Conservation (phyloP, 2,888 invertebrate species). For the Meliscaeva auricollis region DNA sequence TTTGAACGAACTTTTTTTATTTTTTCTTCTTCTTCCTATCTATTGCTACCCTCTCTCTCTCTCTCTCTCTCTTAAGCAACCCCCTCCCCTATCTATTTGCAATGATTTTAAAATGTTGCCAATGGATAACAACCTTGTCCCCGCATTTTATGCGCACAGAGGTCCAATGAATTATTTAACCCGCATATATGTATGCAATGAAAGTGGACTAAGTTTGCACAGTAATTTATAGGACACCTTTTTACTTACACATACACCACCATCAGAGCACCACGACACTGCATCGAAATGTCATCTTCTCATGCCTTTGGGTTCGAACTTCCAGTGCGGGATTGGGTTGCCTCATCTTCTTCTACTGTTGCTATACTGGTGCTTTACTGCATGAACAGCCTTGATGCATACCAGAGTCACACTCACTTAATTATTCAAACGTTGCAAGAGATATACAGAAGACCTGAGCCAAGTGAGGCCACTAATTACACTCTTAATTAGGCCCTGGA, state of each 20-base stretch:
- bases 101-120: constrained; percentile 33
- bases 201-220: constrained; percentile 72
- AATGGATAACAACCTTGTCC: constrained; percentile 60
- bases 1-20: constrained; percentile 39
- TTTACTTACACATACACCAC: constrained; percentile 11
- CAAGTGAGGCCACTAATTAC: constrained; percentile 67
- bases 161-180: constrained; percentile 67
- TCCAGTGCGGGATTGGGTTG: background rate
- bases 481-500: constrained; percentile 69
- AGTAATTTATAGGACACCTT: constrained; percentile 65
- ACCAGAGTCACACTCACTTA: constrained; percentile 58
- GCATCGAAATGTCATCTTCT: constrained; percentile 70
- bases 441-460: constrained; percentile 26
- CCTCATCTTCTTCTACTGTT: background rate
- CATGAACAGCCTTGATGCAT: constrained; percentile 63
- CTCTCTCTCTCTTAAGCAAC: background rate
- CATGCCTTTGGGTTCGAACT: constrained; percentile 7
- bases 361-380: background rate
- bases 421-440: constrained; percentile 62
- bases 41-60: background rate
- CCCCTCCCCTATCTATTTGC: background rate
- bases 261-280: constrained; percentile 9
- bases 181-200: constrained; percentile 23
- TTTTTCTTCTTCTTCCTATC: constrained; percentile 7
- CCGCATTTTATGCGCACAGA: constrained; percentile 57